phyloP scores from a whole-genome alignment of 2,113 vertebrate genomes.

The Xiphophorus maculatus region DNA sequence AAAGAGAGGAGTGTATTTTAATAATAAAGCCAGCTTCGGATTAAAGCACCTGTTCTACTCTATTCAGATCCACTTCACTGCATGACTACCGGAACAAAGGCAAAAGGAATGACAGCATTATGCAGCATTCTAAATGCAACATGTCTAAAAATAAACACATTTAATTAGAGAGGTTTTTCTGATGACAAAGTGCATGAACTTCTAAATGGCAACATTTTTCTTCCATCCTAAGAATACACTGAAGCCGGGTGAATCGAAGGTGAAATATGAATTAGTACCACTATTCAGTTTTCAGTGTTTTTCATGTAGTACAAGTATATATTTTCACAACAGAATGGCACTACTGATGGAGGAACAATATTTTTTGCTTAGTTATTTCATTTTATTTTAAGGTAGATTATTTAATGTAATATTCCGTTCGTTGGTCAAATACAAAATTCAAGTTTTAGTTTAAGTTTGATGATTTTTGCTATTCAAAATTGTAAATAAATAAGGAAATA shows the following conservation, averaged over 20 bases:
- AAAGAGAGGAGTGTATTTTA: constrained; percentile 62
- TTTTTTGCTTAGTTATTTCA: background rate
- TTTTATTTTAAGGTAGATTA: background rate
- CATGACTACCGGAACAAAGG: constrained; percentile 50
- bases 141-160: constrained; percentile 37
- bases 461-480: background rate
- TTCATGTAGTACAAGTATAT: background rate
- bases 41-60: constrained; percentile 60
- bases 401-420: background rate
- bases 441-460: background rate
- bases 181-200: constrained; percentile 24
- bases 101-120: constrained; percentile 22
- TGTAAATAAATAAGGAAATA: no score
- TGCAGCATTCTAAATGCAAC: constrained; percentile 15
- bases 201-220: background rate
- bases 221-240: background rate
- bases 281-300: background rate
- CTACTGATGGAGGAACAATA: background rate
- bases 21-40: constrained; percentile 66
- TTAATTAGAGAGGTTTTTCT: constrained; percentile 34
- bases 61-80: constrained; percentile 46
- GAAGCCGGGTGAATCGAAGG: constrained; percentile 3
- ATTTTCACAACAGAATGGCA: background rate
- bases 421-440: background rate
- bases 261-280: background rate